Evolutionary conservation across 1,140 invertebrate genomes (phyloP).

Genomic region (Myzus persicae): DNA sequence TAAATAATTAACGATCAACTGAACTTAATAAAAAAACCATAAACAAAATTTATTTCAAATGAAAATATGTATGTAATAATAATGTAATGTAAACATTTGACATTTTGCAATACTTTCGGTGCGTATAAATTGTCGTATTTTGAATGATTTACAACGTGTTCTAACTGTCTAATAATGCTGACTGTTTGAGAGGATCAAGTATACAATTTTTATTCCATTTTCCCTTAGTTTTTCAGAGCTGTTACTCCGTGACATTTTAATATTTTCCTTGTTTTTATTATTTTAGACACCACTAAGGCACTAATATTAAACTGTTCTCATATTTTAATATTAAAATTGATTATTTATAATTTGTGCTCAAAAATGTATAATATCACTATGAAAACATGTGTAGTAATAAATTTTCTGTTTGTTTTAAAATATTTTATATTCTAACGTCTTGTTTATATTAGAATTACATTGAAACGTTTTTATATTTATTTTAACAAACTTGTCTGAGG

Average conservation of each 20-base stretch:
- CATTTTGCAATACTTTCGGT: neutral
- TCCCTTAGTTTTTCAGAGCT: neutral
- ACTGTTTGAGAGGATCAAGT: neutral
- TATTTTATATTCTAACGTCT: neutral
- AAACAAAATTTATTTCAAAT: neutral
- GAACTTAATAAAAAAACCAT: too few relatives aligned
- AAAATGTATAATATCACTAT: neutral
- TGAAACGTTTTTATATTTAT: neutral
- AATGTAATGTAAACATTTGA: neutral
- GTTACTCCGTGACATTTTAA: neutral
- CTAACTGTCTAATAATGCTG: neutral
- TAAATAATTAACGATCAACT: too few relatives aligned
- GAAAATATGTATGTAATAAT: neutral
- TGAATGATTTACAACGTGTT: slow-evolving; percentile 22
- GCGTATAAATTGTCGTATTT: neutral
- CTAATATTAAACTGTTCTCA: neutral
- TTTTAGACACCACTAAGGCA: neutral
- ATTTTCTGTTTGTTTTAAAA: slow-evolving; percentile 15
- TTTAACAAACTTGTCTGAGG: neutral
- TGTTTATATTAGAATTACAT: neutral
- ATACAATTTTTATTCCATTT: neutral
- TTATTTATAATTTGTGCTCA: neutral
- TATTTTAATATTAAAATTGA: neutral
- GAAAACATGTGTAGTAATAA: slow-evolving; percentile 3
- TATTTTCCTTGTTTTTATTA: neutral